phyloP scores from a whole-genome alignment of 2,113 vertebrate species.

The Piprites chloris region DNA sequence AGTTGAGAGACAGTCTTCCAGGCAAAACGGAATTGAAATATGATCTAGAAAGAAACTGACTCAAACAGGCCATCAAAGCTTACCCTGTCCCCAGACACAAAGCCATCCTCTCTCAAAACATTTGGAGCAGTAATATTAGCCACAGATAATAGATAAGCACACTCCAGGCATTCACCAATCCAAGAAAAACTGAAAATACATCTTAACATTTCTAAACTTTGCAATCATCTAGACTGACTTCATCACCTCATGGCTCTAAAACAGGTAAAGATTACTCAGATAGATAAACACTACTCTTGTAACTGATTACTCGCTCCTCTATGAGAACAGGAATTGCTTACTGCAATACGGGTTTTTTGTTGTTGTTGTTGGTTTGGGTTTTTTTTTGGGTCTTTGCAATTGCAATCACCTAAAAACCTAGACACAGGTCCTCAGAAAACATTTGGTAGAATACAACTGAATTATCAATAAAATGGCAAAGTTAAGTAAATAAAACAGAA shows the following conservation, averaged over 20 bases:
- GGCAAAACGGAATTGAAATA: neutral
- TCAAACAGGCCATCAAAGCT: neutral
- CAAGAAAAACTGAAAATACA: accelerated
- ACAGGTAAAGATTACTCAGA: neutral
- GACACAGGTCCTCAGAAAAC: neutral
- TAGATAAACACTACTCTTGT: neutral
- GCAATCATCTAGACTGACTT: neutral
- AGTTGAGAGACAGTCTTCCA: neutral
- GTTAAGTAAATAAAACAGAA: neutral
- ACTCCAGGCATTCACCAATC: neutral
- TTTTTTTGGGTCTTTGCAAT: neutral
- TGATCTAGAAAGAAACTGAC: neutral
- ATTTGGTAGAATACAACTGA: accelerated
- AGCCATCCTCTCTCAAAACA: neutral
- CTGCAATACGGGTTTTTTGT: neutral
- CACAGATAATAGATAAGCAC: neutral
- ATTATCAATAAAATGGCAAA: neutral
- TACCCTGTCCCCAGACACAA: neutral
- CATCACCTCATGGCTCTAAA: neutral
- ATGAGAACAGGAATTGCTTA: neutral
- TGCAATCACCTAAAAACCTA: neutral
- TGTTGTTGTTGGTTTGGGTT: neutral
- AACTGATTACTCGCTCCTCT: neutral
- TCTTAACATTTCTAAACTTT: neutral
- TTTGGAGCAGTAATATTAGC: neutral